Base-by-base conservation (phyloP, 1,140 invertebrate species). In the Hirudo medicinalis region DNA sequence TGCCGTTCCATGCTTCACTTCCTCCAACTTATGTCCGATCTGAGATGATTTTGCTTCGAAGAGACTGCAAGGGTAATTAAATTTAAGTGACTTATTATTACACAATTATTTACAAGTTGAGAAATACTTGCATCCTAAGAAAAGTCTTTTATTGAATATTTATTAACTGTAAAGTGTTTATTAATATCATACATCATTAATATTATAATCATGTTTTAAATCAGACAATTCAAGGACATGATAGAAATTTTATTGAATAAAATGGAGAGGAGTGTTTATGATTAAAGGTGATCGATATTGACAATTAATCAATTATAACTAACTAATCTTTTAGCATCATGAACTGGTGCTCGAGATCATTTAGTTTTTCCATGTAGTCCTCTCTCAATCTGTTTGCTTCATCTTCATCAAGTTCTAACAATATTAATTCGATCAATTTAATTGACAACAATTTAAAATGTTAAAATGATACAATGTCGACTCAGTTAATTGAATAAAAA, bases 11-110 rank as follows among this genome's bases (percentile, higher is more conserved):
- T 75, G 72, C 6, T 76, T 71, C 22, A 73, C 75, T 72, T 74
- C 43, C 75, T 72, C 68, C 74, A 74, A n/a, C 70, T 75, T 74
- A 66, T 77, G 69, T 29, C 71, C 54, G 9, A 73, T 73, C 20
- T 75, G 75, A 17, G 69, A 72, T 27, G 49, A 49, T 70, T 70
- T 70, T 25, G 43, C 69, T 22, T 54, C 25, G 22, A 70, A 70
- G 20, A 70, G 53, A 54, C 69, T 70, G 29, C n/a, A 70, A 54
- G 15, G 15, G 9, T 17, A 49, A 15, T 49, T 13, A 49, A 49
- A 8, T 5, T 15, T 17, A 8, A 49, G 43, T 1, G 9, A 15
- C 9, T 49, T 8, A 13, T 5, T 17, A 17, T 49, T 13, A 49
- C 0, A 17, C 15, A 13, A 49, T 49, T 17, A 49, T 49, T 49